Evolutionary conservation across 2,888 invertebrate species (phyloP).

Genomic region (Hydrotaea cyrtoneurina): DNA sequence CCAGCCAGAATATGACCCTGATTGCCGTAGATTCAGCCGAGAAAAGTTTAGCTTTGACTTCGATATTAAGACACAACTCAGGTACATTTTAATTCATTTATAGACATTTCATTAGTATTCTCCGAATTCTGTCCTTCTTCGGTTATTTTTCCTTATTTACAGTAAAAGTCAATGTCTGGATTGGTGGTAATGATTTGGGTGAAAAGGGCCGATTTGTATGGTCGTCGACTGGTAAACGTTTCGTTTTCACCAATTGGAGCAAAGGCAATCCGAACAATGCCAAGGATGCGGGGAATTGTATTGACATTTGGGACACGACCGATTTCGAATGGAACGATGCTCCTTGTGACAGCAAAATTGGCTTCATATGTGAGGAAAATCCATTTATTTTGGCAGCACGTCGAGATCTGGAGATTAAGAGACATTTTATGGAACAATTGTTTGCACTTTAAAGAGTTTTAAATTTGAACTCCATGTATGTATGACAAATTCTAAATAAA

Average conservation of each 20-base stretch:
- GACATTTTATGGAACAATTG: slow-evolving; percentile 42
- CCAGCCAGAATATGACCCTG: slow-evolving; percentile 37
- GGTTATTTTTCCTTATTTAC: no score
- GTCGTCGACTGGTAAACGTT: slow-evolving; percentile 34
- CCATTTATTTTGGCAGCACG: slow-evolving; percentile 6
- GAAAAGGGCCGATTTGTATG: slow-evolving; percentile 23
- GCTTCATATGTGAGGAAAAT: slow-evolving; percentile 48
- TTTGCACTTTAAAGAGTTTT: slow-evolving; percentile 11
- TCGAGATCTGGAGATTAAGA: slow-evolving; percentile 28
- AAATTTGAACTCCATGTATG: no score
- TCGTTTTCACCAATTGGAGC: slow-evolving; percentile 46
- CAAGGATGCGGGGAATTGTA: slow-evolving; percentile 5
- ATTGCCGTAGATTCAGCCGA: slow-evolving; percentile 27
- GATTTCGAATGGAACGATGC: slow-evolving; percentile 50
- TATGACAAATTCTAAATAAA: no score
- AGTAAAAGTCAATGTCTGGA: slow-evolving; percentile 31
- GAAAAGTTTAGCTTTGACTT: slow-evolving; percentile 18
- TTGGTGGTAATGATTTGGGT: slow-evolving; percentile 38
- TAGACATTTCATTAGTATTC: no score
- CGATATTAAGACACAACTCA: slow-evolving; percentile 25
- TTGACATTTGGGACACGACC: slow-evolving; percentile 1
- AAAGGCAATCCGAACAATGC: slow-evolving; percentile 33
- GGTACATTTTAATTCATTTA: neutral
- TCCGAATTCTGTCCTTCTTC: no score
- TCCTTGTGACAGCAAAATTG: neutral